Evolutionary conservation across 2,113 vertebrate genomes (phyloP).

Genomic region (Noctilio leporinus): DNA sequence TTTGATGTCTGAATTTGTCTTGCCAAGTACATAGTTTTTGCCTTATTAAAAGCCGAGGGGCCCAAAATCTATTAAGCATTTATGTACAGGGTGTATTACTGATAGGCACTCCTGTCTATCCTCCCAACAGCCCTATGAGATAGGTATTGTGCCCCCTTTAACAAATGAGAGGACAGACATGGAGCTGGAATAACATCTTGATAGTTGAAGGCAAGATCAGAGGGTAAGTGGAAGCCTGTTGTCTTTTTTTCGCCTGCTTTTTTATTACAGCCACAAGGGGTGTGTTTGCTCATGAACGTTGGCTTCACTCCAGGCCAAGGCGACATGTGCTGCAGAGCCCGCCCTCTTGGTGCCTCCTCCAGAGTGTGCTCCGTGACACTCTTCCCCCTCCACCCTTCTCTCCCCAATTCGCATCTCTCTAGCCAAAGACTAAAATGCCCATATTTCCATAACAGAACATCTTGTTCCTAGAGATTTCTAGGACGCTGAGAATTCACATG

Average conservation of each 20-base stretch:
- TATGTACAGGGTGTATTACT: too few species aligned
- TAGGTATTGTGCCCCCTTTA: neutral
- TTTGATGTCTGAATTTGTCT: neutral
- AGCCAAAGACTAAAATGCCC: neutral
- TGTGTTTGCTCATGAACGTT: neutral
- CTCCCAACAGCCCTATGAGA: neutral
- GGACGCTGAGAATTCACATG: neutral
- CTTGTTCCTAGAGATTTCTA: slow-evolving; percentile 18
- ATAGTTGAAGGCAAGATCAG: neutral
- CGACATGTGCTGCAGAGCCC: slow-evolving; percentile 4
- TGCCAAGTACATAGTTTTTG: neutral
- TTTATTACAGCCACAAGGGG: slow-evolving; percentile 19
- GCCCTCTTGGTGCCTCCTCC: neutral
- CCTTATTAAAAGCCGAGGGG: neutral
- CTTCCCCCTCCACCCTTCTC: neutral
- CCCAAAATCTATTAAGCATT: neutral
- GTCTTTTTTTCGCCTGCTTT: neutral
- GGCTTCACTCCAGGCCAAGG: neutral
- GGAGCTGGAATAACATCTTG: neutral
- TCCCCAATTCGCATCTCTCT: neutral
- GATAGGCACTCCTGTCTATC: neutral
- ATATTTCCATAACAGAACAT: neutral
- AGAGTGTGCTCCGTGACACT: neutral
- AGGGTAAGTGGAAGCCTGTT: neutral
- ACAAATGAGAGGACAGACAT: neutral